Conservation (phyloP, 2,113 vertebrate species). For the Cranoglanis bouderius region DNA sequence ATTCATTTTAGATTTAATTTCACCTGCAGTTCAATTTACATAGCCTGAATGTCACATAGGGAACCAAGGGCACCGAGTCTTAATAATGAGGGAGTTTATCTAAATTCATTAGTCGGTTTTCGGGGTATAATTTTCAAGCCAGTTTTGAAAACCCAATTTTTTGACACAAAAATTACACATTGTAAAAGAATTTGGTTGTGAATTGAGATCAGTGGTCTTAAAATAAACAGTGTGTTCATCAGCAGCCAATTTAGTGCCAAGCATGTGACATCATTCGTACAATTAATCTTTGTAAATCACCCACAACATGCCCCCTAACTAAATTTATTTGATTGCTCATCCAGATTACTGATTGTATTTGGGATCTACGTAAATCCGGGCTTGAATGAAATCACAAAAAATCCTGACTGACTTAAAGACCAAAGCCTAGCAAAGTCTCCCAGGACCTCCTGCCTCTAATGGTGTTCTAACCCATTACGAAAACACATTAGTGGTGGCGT, state of each 20-base stretch:
- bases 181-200: neutral
- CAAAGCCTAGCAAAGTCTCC: neutral
- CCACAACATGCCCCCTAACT: neutral
- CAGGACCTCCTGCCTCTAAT: neutral
- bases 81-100: neutral
- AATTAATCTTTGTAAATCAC: neutral
- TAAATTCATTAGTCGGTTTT: neutral
- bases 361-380: neutral
- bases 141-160: too few species aligned
- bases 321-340: neutral
- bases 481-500: constrained; percentile 29
- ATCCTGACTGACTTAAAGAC: neutral
- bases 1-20: neutral
- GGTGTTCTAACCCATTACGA: constrained; percentile 3
- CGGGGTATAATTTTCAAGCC: neutral
- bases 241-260: neutral
- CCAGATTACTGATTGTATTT: neutral
- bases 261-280: neutral
- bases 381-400: neutral
- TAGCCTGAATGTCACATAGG: neutral
- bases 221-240: neutral
- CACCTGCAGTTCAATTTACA: neutral
- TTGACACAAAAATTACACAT: neutral
- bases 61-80: neutral
- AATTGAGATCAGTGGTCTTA: neutral